These are phyloP conservation scores for Gila orcuttii DNA, from an alignment of 2,113 vertebrate species.

Conservation along the genomic window DNA sequence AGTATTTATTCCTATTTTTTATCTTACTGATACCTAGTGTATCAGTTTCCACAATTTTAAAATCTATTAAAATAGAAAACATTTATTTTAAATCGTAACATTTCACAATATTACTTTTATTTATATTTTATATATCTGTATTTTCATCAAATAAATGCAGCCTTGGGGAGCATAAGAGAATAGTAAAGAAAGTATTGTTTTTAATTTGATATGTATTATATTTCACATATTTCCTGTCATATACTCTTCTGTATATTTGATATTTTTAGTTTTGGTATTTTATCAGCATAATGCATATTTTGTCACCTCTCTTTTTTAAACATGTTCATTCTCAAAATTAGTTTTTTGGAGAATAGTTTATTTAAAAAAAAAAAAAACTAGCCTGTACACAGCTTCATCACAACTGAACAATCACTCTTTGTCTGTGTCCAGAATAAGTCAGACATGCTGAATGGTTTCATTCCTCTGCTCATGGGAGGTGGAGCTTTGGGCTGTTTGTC, in stretches of 20 bases:
- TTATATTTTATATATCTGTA: too few species aligned
- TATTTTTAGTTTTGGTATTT: background rate
- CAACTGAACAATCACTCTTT: slow-evolving; percentile 6
- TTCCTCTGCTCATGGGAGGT: slow-evolving; percentile 75
- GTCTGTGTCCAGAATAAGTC: slow-evolving; percentile 70
- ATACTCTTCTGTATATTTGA: background rate
- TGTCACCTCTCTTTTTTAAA: background rate
- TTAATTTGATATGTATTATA: background rate
- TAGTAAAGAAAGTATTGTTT: background rate
- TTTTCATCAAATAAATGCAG: background rate
- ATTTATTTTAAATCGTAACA: too few species aligned
- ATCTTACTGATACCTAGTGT: too few species aligned
- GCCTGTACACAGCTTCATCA: background rate
- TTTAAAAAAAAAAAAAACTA: background rate
- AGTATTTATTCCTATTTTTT: background rate
- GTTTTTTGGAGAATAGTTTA: background rate
- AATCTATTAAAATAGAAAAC: too few species aligned
- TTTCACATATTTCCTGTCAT: background rate
- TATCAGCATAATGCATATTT: background rate
- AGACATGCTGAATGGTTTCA: slow-evolving; percentile 65
- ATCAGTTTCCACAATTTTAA: too few species aligned
- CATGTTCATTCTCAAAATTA: background rate
- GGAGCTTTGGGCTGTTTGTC: slow-evolving; percentile 64
- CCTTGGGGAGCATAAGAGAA: background rate
- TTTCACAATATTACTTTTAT: too few species aligned